Base-by-base conservation (phyloP, 2,888 invertebrate species). In the Embidobia sp. region DNA sequence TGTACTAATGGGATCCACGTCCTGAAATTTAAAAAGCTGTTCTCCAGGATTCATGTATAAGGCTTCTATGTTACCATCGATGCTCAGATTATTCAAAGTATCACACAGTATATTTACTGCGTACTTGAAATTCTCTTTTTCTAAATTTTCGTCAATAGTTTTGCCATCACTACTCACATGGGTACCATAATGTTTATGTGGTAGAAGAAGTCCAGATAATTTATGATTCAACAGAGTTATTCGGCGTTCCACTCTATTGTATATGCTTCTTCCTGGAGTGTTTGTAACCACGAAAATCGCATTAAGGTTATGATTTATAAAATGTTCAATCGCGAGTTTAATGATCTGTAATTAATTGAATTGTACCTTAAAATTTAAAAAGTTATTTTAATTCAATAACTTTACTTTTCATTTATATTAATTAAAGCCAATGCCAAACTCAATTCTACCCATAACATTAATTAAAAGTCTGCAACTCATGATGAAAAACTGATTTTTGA, bases 201-300 rank as follows among this genome's bases (percentile, higher is more conserved):
- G 82, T 35, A 89, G 73, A 46, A 88, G 80, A 8, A 85, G 37
- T 16, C 85, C 84, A 27, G 83, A 26, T 10, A 89, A 75, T 63
- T 86, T 79, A 16, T 79, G 53, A 51, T 85, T 86, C 3, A 88
- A 73, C 15, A 86, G 86, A 37, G 87, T 87, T 84, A 88, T 86
- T 66, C 87, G 51, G 19, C 85, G 27, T 67, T 89, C 85, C 0
- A 86, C 86, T 59, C 78, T 80, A 72, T 88, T 90, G 37, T 80
- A 87, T 3, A 84, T 84, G 75, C 84, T 84, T 63, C 87, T 79
- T 4, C 87, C 85, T 44, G 88, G 87, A 29, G 86, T 85, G 79
- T 85, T 86, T 16, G 84, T 87, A 19, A 81, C 83, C 11, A 85
- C 64, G 57, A 80, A 86, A 31, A 86, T 31, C 33, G 82, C 85